phyloP scores from a whole-genome alignment of 1,140 invertebrate genomes.

The Latrodectus geometricus region DNA sequence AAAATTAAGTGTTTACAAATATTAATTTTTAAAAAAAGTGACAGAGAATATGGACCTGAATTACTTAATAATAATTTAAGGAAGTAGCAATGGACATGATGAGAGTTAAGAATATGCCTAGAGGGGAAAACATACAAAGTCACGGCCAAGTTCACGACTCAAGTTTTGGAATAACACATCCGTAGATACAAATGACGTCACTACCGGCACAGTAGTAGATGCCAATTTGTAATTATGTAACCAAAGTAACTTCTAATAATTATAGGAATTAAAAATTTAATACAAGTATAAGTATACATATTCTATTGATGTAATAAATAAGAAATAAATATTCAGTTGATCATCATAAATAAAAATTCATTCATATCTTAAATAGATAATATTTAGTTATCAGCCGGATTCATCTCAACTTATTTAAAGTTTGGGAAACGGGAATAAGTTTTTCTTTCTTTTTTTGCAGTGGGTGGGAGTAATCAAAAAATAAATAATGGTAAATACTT shows the following conservation, averaged over 20 bases:
- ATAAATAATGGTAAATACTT: background rate
- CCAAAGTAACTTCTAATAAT: too few relatives aligned
- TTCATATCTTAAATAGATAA: too few relatives aligned
- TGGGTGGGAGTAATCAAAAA: background rate
- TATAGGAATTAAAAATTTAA: too few relatives aligned
- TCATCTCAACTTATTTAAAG: too few relatives aligned
- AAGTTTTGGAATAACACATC: conserved; percentile 58
- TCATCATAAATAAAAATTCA: too few relatives aligned
- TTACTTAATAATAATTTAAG: conserved; percentile 33
- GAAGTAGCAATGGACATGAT: conserved; percentile 37
- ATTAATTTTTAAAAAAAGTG: background rate
- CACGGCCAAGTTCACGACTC: conserved; percentile 61
- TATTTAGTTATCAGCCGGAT: too few relatives aligned
- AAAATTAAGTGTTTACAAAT: background rate
- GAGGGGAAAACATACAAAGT: conserved; percentile 52
- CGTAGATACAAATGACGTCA: conserved; percentile 47
- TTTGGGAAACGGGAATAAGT: background rate
- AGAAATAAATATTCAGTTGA: too few relatives aligned
- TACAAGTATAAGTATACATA: too few relatives aligned
- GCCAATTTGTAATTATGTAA: background rate
- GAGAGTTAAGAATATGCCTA: conserved; percentile 51
- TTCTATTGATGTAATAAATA: too few relatives aligned
- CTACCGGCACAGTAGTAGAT: conserved; percentile 14
- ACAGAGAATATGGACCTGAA: background rate
- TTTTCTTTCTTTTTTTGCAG: background rate